Evolutionary conservation across 1,140 invertebrate species (phyloP).

Genomic region (Brachionus sp.): DNA sequence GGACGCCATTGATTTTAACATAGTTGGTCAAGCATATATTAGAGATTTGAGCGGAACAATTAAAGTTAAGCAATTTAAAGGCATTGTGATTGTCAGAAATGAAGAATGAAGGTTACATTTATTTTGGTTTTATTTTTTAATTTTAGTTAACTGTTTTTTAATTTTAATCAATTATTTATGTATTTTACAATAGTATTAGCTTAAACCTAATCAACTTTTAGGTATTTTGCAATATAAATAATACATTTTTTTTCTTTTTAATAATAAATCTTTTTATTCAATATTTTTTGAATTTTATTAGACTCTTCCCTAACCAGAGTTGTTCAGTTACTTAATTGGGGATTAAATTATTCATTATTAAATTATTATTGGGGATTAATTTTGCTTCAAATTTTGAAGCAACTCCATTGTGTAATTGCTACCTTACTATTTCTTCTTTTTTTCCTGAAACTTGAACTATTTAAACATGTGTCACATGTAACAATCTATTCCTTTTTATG

Average conservation of each 20-base stretch:
- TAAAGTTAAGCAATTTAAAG: conserved; percentile 41
- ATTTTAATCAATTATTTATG: conserved; percentile 13
- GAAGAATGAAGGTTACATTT: conserved; percentile 24
- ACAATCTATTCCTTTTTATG: no score
- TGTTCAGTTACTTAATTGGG: no score
- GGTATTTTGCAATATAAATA: not conserved
- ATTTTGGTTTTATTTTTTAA: conserved; percentile 9
- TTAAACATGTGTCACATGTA: no score
- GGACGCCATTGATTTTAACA: conserved; percentile 31
- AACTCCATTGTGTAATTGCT: no score
- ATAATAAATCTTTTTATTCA: not conserved
- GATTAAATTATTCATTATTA: no score
- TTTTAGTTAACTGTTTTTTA: not conserved
- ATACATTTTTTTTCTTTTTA: not conserved
- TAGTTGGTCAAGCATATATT: conserved; percentile 37
- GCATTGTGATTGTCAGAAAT: conserved; percentile 41
- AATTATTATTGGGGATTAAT: no score
- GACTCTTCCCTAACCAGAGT: no score
- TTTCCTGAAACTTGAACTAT: no score
- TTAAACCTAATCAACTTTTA: not conserved
- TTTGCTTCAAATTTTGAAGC: no score
- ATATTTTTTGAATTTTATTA: no score
- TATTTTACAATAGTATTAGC: conserved; percentile 8
- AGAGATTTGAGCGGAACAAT: conserved; percentile 28
- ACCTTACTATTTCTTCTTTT: no score